Evolutionary conservation across 2,888 invertebrate species (phyloP), one percentile per base, ranked within the genome.

Genomic region (Tachina fera): DNA sequence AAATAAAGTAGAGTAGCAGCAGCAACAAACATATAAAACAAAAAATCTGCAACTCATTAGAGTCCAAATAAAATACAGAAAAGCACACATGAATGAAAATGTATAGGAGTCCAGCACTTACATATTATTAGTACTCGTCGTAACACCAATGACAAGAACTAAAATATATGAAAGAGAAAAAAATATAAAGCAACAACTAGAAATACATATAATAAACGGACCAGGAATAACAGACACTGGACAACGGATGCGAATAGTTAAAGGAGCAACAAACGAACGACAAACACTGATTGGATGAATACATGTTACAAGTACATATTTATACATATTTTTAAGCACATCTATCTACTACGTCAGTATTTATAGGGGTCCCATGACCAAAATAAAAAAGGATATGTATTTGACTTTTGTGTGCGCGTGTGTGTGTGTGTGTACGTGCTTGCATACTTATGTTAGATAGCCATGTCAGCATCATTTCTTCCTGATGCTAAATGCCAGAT

Each of bases 391-490:
- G 43, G 47, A 71, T 56, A 47, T 58, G 39, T 19, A 49, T 51
- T 16, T 16, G 90, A 43, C 47, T 51, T 31, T 16, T 14, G 90
- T 16, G 16, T 16, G 67, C 16, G 51, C 19, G n/a, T 49, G n/a
- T 45, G 10, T 16, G 19, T 31, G 13, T 16, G 41, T 61, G 14
- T n/a, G 9, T 19, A 19, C 51, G 11, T 31, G 9, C 90, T 90
- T 77, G 78, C 65, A 78, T 81, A 84, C 83, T 84, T 68, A 71
- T 88, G 84, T 67, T 87, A 88, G 89, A 90, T 91, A 90, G 90
- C 91, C 90, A 87, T 90, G 91, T 91, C 91, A 91, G 90, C 91
- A 91, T 91, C 89, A 91, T 91, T 91, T 91, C 91, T 91, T 91
- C 91, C 91, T 90, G 91, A 91, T 90, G 90, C 89, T 90, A 89